Evolutionary conservation across 2,797 vertebrate genomes (phyloP), one percentile per base, ranked within the genome.

Genomic region (Numenius phaeopus): DNA sequence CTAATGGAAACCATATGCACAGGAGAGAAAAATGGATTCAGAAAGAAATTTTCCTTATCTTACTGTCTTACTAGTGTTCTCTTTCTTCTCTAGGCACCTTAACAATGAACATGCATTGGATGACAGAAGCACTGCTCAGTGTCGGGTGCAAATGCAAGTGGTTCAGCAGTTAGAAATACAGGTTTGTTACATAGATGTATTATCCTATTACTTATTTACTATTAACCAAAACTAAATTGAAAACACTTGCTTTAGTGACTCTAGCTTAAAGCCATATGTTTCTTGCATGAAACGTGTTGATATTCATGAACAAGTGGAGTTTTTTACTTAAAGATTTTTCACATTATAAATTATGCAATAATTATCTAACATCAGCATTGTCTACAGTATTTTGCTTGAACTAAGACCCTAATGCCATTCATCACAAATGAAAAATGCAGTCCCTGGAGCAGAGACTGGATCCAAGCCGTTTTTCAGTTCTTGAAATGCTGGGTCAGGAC

Each of bases 81-180:
- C 82, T 96, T 97, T 81, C 92, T 95, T 97, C 69, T 82, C 61
- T 94, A 99, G 99, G 99, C 99, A 99, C 99, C 99, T 99, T 99
- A 99, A 99, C 98, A 99, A 98, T 96, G 99, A 99, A 96, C 99
- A 99, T 24, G 99, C 99, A 39, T 98, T 99, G 84, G 99, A 99
- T 61, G 99, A 99, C 98, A 98, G 99, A 97, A 99, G 99, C 98
- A 99, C 99, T 34, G 99, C 99, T 95, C 99, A 99, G 98, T 99
- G 99, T 97, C 98, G 99, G 96, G 99, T 99, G 96, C 99, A 99
- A 98, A 99, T 99, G 99, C 99, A 99, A 95, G 99, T 99, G 90
- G 99, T 99, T 93, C 99, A 99, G 96, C 99, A 99, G 96, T 98
- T 99, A 98, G 99, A 99, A 98, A 99, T 99, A 98, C 99, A 99